A percentile compares a stretch with the other conserved stretches of the same genome.
Conservation (phyloP, 2,888 invertebrate genomes). For the Limenitis camilla region DNA sequence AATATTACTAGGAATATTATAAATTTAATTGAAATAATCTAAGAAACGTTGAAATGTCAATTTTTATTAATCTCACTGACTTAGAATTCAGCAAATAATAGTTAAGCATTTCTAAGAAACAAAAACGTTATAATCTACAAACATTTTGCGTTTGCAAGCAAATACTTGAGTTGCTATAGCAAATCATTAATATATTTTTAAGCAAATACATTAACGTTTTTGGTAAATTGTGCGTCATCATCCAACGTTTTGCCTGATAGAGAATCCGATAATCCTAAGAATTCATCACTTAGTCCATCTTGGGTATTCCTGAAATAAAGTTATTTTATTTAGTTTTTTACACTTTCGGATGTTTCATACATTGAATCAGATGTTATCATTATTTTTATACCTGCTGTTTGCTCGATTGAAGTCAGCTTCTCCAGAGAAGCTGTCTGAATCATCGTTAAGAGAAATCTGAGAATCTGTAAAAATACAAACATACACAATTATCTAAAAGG, state of each 20-base stretch:
- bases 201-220: slow-evolving; percentile 45
- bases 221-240: slow-evolving; percentile 40
- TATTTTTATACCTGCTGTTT: slow-evolving; percentile 39
- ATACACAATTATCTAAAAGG: too few species aligned
- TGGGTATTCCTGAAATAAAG: slow-evolving; percentile 43
- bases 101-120: too few species aligned
- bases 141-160: not conserved
- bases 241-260: slow-evolving; percentile 45
- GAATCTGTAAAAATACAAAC: slow-evolving; percentile 69
- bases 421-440: slow-evolving; percentile 65
- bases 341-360: too few species aligned
- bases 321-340: not conserved
- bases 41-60: too few species aligned
- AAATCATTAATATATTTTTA: slow-evolving; percentile 24
- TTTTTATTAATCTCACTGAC: too few species aligned
- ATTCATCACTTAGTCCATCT: slow-evolving; percentile 41
- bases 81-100: too few species aligned
- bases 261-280: slow-evolving; percentile 43
- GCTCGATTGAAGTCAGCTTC: slow-evolving; percentile 49
- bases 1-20: too few species aligned
- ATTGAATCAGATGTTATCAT: not conserved
- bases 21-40: too few species aligned
- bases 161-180: not conserved
- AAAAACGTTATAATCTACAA: too few species aligned
- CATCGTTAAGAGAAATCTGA: slow-evolving; percentile 69